Evolutionary conservation across 2,888 invertebrate species (phyloP), one percentile per base, ranked within the genome.

Genomic region (Lobophora halterata): DNA sequence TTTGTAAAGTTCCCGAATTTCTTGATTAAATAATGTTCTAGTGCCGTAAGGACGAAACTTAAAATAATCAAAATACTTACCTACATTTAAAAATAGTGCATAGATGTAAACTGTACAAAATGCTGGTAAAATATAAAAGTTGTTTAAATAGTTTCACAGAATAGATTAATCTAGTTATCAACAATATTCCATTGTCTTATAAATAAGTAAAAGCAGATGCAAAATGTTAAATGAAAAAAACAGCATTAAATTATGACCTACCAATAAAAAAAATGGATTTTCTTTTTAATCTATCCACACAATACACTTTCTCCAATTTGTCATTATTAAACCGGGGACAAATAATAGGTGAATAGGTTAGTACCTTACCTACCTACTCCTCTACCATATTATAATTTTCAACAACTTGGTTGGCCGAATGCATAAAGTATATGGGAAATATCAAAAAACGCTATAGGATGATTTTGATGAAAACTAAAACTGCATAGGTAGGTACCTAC

Each of bases 171-270:
- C 79, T 86, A 86, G 81, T 79, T 82, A 79, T 79, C 79, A 76
- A 81, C 81, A 85, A 83, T 87, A 87, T 87, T 87, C 87, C 87
- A 87, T 86, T 86, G 86, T 86, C 86, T 85, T 87, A 85, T 82
- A 72, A 83, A 79, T 85, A 87, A 85, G 81, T 80, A 75, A 85
- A 80, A 77, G 78, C 82, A 79, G 77, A 82, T 77, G 73, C 76
- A 79, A 83, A n/a, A 82, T 81, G 81, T 82, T 82, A 78, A 80
- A 74, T 77, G 65, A 86, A 81, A 62, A 78, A 79, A 86, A 83
- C 76, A 79, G 80, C 85, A 86, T 86, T 87, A 86, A 87, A 87
- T 85, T 86, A 86, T 85, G 85, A 87, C 85, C 85, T 86, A 86
- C 82, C 80, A 85, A 79, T 85, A 83, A 81, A 80, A 67, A 75